Evolutionary conservation across 2,888 invertebrate genomes (phyloP).

Genomic region (Epistrophella euchroma): DNA sequence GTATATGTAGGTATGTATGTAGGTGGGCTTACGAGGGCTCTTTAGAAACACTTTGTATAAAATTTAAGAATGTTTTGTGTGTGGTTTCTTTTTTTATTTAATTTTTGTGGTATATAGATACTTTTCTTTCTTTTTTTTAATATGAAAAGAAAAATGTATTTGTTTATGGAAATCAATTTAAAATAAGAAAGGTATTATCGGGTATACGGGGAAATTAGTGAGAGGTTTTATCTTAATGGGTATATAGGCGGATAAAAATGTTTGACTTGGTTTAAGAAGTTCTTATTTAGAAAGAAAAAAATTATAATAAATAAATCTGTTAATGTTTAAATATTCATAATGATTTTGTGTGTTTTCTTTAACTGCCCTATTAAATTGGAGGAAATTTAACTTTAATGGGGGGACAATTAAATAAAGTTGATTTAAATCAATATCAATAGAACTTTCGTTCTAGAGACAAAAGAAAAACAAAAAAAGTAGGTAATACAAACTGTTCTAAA

Average conservation of each 20-base stretch:
- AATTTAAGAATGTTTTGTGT: slow-evolving; percentile 16
- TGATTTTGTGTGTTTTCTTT: too few species aligned
- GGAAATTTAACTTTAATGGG: too few species aligned
- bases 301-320: too few species aligned
- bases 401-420: too few species aligned
- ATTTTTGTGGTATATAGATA: slow-evolving; percentile 40
- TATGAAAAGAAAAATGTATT: slow-evolving; percentile 38
- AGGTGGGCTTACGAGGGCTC: slow-evolving; percentile 17
- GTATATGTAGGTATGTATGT: not conserved
- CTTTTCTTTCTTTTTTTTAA: slow-evolving; percentile 3
- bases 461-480: too few species aligned
- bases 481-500: too few species aligned
- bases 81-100: slow-evolving; percentile 6
- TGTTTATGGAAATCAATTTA: slow-evolving; percentile 56
- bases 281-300: too few species aligned
- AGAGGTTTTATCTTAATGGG: not conserved
- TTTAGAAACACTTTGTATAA: slow-evolving; percentile 34
- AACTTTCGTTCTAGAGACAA: too few species aligned
- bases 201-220: slow-evolving; percentile 11
- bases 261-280: not conserved
- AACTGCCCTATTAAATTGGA: too few species aligned
- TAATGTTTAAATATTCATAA: too few species aligned
- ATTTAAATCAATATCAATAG: too few species aligned
- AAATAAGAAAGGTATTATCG: not conserved
- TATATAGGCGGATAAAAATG: not conserved